Evolutionary conservation across 1,140 invertebrate genomes (phyloP).

Genomic region (Akabosia matsudoensis): DNA sequence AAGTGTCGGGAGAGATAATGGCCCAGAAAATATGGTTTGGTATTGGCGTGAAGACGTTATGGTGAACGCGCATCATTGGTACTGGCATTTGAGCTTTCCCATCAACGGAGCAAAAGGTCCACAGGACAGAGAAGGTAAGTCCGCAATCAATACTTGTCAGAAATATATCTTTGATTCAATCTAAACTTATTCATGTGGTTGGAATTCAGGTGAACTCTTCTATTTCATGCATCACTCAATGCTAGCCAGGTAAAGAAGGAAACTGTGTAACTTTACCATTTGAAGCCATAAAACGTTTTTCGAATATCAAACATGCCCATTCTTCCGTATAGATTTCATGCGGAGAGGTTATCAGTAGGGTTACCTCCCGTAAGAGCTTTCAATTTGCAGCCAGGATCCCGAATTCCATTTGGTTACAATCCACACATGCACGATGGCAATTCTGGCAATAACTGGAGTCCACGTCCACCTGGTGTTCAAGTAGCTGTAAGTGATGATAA

Average conservation of each 20-base stretch:
- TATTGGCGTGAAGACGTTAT: slow-evolving; percentile 25
- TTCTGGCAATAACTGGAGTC: slow-evolving; percentile 18
- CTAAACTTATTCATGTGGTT: background rate
- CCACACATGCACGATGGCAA: slow-evolving; percentile 19
- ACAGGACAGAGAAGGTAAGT: slow-evolving; percentile 16
- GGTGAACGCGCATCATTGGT: slow-evolving; percentile 22
- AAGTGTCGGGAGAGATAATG: slow-evolving; percentile 14
- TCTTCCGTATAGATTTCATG: background rate
- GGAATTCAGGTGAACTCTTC: slow-evolving; percentile 11
- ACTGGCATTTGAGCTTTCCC: slow-evolving; percentile 12
- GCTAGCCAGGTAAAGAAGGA: slow-evolving; percentile 6
- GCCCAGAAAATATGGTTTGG: slow-evolving; percentile 9
- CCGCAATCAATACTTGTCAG: background rate
- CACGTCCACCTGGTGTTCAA: slow-evolving; percentile 9
- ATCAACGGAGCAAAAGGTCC: background rate
- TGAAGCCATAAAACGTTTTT: background rate
- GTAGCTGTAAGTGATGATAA: background rate
- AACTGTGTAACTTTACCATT: no score
- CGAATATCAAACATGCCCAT: background rate
- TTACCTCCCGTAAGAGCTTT: background rate
- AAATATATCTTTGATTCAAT: background rate
- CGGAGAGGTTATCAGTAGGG: background rate
- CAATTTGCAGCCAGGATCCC: slow-evolving; percentile 1
- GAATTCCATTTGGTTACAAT: background rate
- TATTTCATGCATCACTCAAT: slow-evolving; percentile 19